Conservation (phyloP, 1,140 invertebrate species). For the Drosophila nigromelanica region DNA sequence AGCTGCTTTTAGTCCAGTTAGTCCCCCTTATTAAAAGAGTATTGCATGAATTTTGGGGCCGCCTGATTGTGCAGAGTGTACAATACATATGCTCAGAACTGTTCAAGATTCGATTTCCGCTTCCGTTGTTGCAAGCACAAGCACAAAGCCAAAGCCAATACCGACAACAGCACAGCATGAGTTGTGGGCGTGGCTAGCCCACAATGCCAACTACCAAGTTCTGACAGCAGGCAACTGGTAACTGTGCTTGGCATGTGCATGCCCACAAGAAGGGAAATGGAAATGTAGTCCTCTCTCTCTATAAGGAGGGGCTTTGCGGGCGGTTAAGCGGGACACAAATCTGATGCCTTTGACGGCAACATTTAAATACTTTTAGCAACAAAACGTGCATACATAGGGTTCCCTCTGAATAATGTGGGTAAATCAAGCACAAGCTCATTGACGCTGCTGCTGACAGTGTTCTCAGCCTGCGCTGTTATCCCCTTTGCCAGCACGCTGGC, state of each 20-base stretch:
- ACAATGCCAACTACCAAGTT: background rate
- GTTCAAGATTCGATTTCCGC: conserved; percentile 80
- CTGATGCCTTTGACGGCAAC: conserved; percentile 64
- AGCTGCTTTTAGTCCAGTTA: conserved; percentile 7
- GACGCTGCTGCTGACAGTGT: conserved; percentile 20
- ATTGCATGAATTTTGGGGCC: conserved; percentile 46
- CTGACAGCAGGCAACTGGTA: conserved; percentile 29
- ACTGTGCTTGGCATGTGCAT: conserved; percentile 63
- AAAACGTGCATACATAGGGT: conserved; percentile 39
- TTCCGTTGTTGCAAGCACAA: conserved; percentile 72
- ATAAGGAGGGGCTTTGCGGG: background rate
- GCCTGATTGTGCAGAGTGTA: conserved; percentile 31
- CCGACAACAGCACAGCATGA: conserved; percentile 15
- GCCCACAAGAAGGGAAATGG: conserved; percentile 55
- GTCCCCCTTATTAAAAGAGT: conserved; percentile 36
- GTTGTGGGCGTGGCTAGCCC: conserved; percentile 38
- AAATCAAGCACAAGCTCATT: conserved; percentile 67
- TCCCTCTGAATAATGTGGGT: conserved; percentile 41
- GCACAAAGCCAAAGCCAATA: conserved; percentile 25
- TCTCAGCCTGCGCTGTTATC: conserved; percentile 12
- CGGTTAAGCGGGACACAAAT: conserved; percentile 34
- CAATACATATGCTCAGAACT: conserved; percentile 59
- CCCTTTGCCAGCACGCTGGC: conserved; percentile 30
- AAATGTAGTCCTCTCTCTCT: conserved; percentile 23
- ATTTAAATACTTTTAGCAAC: conserved; percentile 80